These are phyloP conservation scores for Micrasema minimum DNA, from an alignment of 1,140 invertebrate genomes.

Conservation along the genomic window DNA sequence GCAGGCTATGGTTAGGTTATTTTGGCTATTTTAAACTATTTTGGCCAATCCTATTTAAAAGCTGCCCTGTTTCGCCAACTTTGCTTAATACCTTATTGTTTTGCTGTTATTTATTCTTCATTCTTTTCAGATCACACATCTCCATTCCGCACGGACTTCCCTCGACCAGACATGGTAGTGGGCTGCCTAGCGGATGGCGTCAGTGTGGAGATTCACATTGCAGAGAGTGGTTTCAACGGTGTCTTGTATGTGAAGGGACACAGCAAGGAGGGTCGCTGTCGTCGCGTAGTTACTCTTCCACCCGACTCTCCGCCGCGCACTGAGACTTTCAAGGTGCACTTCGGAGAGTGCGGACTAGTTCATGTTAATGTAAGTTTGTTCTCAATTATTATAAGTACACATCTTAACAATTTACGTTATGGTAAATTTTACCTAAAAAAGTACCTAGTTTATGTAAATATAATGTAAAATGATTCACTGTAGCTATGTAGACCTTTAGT, in stretches of 20 bases:
- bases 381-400: no score
- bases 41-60: no score
- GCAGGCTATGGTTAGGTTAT: no score
- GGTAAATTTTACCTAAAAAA: no score
- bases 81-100: no score
- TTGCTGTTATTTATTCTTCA: background rate
- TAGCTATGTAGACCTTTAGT: no score
- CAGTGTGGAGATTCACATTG: constrained; percentile 85
- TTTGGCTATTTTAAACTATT: no score
- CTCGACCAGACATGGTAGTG: constrained; percentile 85
- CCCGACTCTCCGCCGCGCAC: constrained; percentile 73
- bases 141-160: constrained; percentile 80
- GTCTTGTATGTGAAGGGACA: constrained; percentile 94
- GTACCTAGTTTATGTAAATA: no score
- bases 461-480: no score
- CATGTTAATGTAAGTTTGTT: constrained; percentile 82
- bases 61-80: no score
- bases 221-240: constrained; percentile 85
- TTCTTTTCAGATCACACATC: constrained; percentile 56
- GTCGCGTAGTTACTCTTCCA: constrained; percentile 80
- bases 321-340: constrained; percentile 90
- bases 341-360: constrained; percentile 90
- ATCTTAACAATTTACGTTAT: no score
- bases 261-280: constrained; percentile 91
- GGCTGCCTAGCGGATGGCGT: constrained; percentile 92